Evolutionary conservation across 2,113 vertebrate genomes (phyloP).

Genomic region (Motacilla tschutschensis): DNA sequence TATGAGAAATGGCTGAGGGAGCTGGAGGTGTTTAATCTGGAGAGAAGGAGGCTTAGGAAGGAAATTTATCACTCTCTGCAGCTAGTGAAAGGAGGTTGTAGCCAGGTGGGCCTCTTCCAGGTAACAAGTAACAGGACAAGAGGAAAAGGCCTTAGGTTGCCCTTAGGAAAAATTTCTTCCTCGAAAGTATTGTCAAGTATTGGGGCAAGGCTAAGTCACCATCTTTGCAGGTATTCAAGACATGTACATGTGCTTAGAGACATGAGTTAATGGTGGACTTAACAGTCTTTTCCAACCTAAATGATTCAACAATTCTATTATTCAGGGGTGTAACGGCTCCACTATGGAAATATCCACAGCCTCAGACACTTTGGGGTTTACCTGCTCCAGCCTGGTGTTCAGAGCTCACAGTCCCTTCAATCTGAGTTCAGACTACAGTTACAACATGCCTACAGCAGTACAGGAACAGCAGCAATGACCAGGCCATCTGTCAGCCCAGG

Average conservation of each 20-base stretch:
- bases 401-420: neutral
- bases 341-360: neutral
- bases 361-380: neutral
- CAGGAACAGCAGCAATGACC: neutral
- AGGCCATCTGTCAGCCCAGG: neutral
- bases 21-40: neutral
- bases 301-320: neutral
- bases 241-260: neutral
- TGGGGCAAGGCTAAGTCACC: neutral
- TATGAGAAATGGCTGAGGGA: neutral
- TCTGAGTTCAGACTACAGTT: neutral
- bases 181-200: fast-evolving
- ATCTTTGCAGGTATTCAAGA: neutral
- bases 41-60: neutral
- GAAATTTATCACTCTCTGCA: neutral
- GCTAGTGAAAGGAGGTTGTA: neutral
- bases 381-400: neutral
- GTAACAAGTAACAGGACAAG: neutral
- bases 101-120: neutral
- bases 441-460: neutral
- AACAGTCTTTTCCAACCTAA: neutral
- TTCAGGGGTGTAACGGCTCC: neutral
- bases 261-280: neutral
- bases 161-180: neutral
- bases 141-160: neutral